Base-by-base conservation (phyloP, 2,888 invertebrate genomes). In the Syrphus vitripennis region DNA sequence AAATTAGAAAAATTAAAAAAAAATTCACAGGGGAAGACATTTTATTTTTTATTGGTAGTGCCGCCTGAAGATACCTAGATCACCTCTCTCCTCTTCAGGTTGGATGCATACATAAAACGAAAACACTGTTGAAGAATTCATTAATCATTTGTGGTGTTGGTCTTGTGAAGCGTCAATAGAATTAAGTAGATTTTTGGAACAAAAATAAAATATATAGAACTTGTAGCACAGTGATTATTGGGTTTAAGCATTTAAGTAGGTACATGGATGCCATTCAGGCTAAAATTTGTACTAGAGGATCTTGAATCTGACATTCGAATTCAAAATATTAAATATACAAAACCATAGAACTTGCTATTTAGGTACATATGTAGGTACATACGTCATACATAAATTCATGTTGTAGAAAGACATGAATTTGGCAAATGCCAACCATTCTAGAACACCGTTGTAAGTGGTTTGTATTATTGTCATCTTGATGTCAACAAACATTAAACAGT, bases 51-150 rank as follows among this genome's bases (percentile, higher is more conserved):
- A 29, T 57, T 50, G 63, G 79, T 59, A 74, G 79, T 63, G 74
- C 83, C 63, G 50, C 65, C 53, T 31, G 37, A 79, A 29, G 69
- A 72, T 50, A 45, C 40, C 26, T 65, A 19, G 12, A 16, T 24
- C 12, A 55, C 72, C 26, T 82, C 53, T 74, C 21, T 37, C 6
- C 14, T 4, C 34, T 37, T 21, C 10, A 9, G 10, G 12, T 10
- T 45, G 10, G 4, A 29, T 29, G 16, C 55, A 55, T 31, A 55
- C 19, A 40, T 31, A 84, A 37, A 67, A 69, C 72, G 67, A 72
- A 75, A 77, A 76, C 61, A 77, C 67, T 77, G 82, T 74, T 72
- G 63, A 78, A 63, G 55, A 86, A 86, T 82, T 78, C 86, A 86
- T 82, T 86, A 78, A 86, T 86, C 76, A 82, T 55, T 63, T 19